These are phyloP conservation scores for Archips crataeganus DNA, from an alignment of 2,888 invertebrate species.

Conservation along the genomic window DNA sequence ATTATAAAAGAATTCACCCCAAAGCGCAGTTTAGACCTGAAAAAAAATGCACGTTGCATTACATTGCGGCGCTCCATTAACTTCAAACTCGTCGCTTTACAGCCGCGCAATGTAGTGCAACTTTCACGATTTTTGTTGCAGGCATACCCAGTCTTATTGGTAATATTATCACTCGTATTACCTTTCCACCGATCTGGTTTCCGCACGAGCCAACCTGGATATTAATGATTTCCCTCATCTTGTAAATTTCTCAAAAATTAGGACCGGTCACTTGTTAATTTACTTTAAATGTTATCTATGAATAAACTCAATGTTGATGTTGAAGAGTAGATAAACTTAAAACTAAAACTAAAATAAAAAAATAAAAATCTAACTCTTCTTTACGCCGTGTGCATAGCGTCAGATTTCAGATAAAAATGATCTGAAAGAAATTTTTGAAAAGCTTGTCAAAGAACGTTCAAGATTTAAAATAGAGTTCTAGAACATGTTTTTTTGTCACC, in stretches of 20 bases:
- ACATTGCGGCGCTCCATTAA: no score
- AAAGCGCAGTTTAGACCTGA: no score
- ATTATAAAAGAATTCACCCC: no score
- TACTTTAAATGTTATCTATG: constrained; percentile 62
- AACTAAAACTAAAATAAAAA: constrained; percentile 75
- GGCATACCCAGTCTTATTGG: not conserved
- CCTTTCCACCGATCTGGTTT: constrained; percentile 83
- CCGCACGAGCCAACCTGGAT: constrained; percentile 92
- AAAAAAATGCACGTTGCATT: no score
- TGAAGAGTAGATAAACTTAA: constrained; percentile 80
- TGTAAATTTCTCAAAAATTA: constrained; percentile 62
- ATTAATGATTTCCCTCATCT: constrained; percentile 93
- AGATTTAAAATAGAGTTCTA: constrained; percentile 61
- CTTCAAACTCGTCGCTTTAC: no score
- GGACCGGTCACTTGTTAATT: constrained; percentile 70
- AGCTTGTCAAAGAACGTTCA: constrained; percentile 26
- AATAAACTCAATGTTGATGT: constrained; percentile 51
- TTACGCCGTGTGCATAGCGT: constrained; percentile 73
- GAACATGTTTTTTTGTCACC: constrained; percentile 48
- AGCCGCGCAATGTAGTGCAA: no score
- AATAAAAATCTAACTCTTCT: constrained; percentile 57
- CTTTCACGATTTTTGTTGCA: no score
- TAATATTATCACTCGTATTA: constrained; percentile 57
- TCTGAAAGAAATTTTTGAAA: constrained; percentile 24
- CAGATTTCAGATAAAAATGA: constrained; percentile 69